phyloP scores from a whole-genome alignment of 2,797 vertebrate species.

The Ctenosaura bakeri region DNA sequence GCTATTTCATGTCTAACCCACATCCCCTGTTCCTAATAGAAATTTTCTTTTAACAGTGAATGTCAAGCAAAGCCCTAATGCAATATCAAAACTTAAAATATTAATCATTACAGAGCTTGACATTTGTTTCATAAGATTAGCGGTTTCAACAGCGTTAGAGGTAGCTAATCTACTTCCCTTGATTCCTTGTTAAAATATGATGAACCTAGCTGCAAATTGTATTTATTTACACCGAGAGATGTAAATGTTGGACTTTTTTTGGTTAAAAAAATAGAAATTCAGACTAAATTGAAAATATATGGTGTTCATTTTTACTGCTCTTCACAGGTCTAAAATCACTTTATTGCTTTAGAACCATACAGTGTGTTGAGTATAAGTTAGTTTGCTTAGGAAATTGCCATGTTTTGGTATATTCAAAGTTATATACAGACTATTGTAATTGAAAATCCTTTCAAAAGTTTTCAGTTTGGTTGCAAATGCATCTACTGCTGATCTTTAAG shows the following conservation, averaged over 20 bases:
- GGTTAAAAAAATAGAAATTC: background rate
- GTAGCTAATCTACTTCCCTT: background rate
- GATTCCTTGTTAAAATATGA: background rate
- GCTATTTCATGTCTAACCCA: constrained; percentile 81
- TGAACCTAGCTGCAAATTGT: background rate
- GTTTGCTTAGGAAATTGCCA: background rate
- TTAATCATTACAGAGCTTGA: constrained; percentile 35
- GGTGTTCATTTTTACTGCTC: background rate
- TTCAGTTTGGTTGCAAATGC: too few relatives aligned
- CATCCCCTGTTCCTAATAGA: constrained; percentile 75
- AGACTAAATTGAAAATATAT: background rate
- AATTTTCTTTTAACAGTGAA: constrained; percentile 73
- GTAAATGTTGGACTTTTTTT: background rate
- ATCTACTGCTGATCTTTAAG: background rate
- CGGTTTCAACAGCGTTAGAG: background rate
- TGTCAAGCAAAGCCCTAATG: constrained; percentile 65
- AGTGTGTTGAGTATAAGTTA: background rate
- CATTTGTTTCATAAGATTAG: constrained; percentile 13
- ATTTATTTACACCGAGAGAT: background rate
- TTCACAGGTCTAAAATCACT: background rate
- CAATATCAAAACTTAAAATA: constrained; percentile 62
- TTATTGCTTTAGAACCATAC: background rate
- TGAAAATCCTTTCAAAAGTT: too few relatives aligned
- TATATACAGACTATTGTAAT: too few relatives aligned
- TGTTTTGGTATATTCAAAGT: background rate